Percentiles rank a stretch among this genome's conserved stretches.
Conservation (phyloP, 2,888 invertebrate species). For the Dyspetes luteomarginatus region DNA sequence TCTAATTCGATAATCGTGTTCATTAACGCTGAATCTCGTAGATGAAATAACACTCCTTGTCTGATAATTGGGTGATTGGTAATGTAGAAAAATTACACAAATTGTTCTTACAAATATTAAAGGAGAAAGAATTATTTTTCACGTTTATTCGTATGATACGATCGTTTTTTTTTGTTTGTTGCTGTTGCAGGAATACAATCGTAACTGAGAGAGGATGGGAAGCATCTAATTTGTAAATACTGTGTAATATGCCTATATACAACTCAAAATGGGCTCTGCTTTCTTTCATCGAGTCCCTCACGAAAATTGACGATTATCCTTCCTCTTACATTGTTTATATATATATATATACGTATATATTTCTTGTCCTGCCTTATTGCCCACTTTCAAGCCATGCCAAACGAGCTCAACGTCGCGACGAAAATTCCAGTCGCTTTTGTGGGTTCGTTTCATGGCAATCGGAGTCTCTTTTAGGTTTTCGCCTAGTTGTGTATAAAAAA, state of each 20-base stretch:
- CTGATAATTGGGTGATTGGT: constrained; percentile 50
- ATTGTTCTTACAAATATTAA: background rate
- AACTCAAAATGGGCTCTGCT: constrained; percentile 67
- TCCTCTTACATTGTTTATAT: background rate
- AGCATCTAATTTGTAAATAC: constrained; percentile 79
- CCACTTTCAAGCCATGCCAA: constrained; percentile 42
- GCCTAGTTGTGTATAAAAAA: constrained; percentile 72
- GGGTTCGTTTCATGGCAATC: constrained; percentile 55
- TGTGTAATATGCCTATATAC: constrained; percentile 80
- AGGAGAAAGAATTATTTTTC: background rate
- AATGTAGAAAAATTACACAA: background rate
- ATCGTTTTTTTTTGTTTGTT: constrained; percentile 28
- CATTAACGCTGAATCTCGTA: constrained; percentile 36
- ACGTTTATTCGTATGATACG: background rate
- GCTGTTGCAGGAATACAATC: constrained; percentile 77
- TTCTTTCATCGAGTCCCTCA: constrained; percentile 55
- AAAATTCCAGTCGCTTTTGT: constrained; percentile 57
- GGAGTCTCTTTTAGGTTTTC: constrained; percentile 61
- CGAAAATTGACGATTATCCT: constrained; percentile 8
- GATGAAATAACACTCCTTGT: constrained; percentile 15
- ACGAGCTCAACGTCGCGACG: constrained; percentile 28
- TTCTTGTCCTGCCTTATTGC: constrained; percentile 72
- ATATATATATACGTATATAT: constrained; percentile 57
- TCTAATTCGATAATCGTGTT: constrained; percentile 1
- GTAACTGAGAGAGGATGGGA: constrained; percentile 71